Conservation (phyloP, 2,113 vertebrate genomes). For the Glaucomys volans region DNA sequence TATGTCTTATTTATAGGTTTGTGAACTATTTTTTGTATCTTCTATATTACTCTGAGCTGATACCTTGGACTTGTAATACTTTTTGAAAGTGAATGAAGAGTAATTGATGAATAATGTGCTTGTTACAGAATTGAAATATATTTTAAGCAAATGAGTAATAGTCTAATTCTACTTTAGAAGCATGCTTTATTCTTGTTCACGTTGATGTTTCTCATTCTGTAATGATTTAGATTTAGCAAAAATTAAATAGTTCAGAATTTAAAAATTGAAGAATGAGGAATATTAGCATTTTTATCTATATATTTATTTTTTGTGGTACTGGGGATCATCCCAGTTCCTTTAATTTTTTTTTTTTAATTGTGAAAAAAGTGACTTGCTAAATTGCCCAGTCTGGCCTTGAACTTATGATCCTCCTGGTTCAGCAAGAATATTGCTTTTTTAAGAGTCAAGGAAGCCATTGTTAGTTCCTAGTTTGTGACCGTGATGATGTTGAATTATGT, state of each 20-base stretch:
- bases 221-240: slow-evolving; percentile 49
- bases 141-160: slow-evolving; percentile 40
- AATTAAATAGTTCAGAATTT: slow-evolving; percentile 41
- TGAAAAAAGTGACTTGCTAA: too few relatives aligned
- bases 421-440: not conserved
- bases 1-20: not conserved
- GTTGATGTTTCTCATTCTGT: slow-evolving; percentile 25
- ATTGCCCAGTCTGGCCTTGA: too few relatives aligned
- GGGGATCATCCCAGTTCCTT: too few relatives aligned
- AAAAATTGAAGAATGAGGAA: slow-evolving; percentile 49
- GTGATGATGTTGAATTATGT: not conserved
- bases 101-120: not conserved
- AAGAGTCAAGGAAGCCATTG: not conserved
- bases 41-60: slow-evolving; percentile 3
- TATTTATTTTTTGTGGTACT: too few relatives aligned
- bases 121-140: slow-evolving; percentile 42
- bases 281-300: too few relatives aligned
- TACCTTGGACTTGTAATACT: not conserved
- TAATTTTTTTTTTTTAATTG: too few relatives aligned
- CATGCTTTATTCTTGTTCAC: slow-evolving; percentile 4
- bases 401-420: too few relatives aligned
- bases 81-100: slow-evolving; percentile 22
- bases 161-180: slow-evolving; percentile 14
- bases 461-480: not conserved
- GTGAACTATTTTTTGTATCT: slow-evolving; percentile 14